phyloP scores from a whole-genome alignment of 2,888 invertebrate genomes.

The Argyresthia goedartella region DNA sequence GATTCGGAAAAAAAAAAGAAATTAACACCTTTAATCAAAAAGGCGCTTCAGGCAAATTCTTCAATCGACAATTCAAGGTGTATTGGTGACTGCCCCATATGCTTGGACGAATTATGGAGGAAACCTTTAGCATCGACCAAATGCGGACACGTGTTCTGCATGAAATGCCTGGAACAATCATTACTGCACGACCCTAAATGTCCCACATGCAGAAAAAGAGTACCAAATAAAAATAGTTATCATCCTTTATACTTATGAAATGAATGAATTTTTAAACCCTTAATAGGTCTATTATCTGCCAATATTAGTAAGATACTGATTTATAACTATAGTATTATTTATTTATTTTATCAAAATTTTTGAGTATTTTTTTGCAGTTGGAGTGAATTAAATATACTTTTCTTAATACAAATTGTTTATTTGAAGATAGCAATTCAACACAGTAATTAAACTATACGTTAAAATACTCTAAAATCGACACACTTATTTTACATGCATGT shows the following conservation, averaged over 20 bases:
- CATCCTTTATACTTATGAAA: constrained; percentile 29
- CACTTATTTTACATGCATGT: neutral
- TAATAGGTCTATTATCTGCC: too few relatives aligned
- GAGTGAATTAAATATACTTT: neutral
- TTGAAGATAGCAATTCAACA: too few relatives aligned
- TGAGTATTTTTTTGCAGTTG: too few relatives aligned
- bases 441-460: too few relatives aligned
- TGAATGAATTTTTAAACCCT: too few relatives aligned
- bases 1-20: too few relatives aligned
- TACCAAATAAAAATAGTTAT: constrained; percentile 28
- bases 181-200: constrained; percentile 28
- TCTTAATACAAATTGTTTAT: neutral
- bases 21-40: too few relatives aligned
- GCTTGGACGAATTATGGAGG: constrained; percentile 35
- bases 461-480: too few relatives aligned
- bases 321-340: too few relatives aligned
- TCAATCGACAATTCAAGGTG: constrained; percentile 1
- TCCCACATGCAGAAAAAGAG: constrained; percentile 33
- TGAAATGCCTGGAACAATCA: constrained; percentile 27
- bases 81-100: constrained; percentile 41
- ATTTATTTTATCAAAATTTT: too few relatives aligned
- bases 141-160: constrained; percentile 49
- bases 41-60: too few relatives aligned
- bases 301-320: too few relatives aligned
- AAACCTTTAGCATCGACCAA: constrained; percentile 40